Conservation (phyloP, 2,797 vertebrate genomes). For the Xiphophorus birchmanni region DNA sequence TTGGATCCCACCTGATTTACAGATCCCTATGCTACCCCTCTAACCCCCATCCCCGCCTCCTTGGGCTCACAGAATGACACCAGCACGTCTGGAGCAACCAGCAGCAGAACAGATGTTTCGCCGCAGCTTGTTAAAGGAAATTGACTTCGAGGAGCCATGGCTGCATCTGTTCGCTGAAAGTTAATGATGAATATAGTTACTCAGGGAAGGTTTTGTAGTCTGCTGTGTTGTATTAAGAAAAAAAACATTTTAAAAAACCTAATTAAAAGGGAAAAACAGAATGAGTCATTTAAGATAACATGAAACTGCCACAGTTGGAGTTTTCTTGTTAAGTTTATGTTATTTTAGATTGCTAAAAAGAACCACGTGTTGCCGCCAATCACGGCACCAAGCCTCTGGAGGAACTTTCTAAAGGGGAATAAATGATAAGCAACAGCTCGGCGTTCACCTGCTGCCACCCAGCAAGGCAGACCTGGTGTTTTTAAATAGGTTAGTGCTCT, state of each 20-base stretch:
- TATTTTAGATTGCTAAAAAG: slow-evolving; percentile 34
- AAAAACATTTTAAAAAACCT: neutral
- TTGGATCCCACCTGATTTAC: slow-evolving; percentile 15
- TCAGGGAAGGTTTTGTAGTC: slow-evolving; percentile 22
- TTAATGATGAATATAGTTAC: slow-evolving; percentile 31
- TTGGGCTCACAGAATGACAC: slow-evolving; percentile 27
- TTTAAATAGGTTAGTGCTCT: slow-evolving; percentile 24
- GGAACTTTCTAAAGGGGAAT: slow-evolving; percentile 32
- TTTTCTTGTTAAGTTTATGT: slow-evolving; percentile 41
- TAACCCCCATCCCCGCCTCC: neutral
- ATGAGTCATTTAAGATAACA: slow-evolving; percentile 46
- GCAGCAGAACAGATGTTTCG: slow-evolving; percentile 1
- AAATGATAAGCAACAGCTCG: slow-evolving; percentile 13
- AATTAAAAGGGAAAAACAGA: slow-evolving; percentile 13
- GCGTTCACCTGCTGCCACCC: slow-evolving; percentile 56
- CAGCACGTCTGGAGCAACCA: slow-evolving; percentile 15
- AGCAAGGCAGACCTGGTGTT: slow-evolving; percentile 21
- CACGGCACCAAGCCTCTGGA: slow-evolving; percentile 20
- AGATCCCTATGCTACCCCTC: neutral
- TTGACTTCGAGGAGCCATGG: slow-evolving; percentile 23
- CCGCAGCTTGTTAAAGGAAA: slow-evolving; percentile 46
- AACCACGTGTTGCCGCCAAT: slow-evolving; percentile 20
- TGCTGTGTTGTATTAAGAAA: slow-evolving; percentile 6
- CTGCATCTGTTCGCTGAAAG: slow-evolving; percentile 32
- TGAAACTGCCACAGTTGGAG: slow-evolving; percentile 39